Base-by-base conservation (phyloP, 2,888 invertebrate genomes). In the Eupithecia centaureata region DNA sequence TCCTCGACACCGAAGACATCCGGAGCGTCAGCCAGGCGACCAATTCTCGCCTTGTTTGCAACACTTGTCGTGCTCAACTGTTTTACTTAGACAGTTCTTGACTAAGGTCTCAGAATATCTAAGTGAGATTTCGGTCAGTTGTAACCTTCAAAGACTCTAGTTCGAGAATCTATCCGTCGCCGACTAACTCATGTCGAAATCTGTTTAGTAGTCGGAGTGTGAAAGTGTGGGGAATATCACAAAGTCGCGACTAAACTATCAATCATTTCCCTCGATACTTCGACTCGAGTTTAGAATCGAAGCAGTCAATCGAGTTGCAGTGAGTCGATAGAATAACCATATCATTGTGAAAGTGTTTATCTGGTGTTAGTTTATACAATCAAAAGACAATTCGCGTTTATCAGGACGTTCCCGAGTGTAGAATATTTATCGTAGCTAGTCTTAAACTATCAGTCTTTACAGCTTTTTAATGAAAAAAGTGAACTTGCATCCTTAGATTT, bases 1-100 rank as follows among this genome's bases (percentile, higher is more conserved):
- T 78, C 88, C 1, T 81, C 88, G 15, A 86, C 89, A 47, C 88
- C 86, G 18, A 84, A 80, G 72, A 84, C 86, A n/a, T 78, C 82
- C 22, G 80, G 84, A 0, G 70, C 33, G 5, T 30, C 76, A 35
- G 65, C 76, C 2, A 65, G 83, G 8, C 75, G 75, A 33, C 79
- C 84, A 4, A 64, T 80, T 10, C 32, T 79, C 61, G 73, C 77
- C 1, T 63, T 83, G 51, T 60, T 82, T 8, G 65, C 80, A 12
- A 54, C 81, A 13, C 66, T 85, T 66, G 71, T 76, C 52, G 70
- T 76, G 51, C 61, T 82, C 74, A 74, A 76, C 60, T 75, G 79
- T 73, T 76, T 85, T 75, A 82, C 82, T 72, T 89, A 88, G 83
- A 73, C 76, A 33, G 32, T 57, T 13, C 22, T 18, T 10, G 47